Conservation (phyloP, 2,113 vertebrate species). For the Coregonus clupeaformis region DNA sequence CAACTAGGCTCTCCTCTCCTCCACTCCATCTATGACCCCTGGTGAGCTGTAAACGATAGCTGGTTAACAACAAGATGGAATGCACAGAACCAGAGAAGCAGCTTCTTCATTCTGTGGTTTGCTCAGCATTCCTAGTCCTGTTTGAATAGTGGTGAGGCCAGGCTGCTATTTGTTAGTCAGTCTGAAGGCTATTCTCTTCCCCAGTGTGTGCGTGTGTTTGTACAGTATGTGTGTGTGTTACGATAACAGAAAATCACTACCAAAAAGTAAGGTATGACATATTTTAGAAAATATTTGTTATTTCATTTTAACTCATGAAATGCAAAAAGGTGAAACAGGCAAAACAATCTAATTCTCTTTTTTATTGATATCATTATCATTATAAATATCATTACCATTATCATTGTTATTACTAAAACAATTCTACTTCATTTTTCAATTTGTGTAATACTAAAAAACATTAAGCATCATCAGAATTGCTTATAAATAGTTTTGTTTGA, state of each 20-base stretch:
- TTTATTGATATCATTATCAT: slow-evolving; percentile 74
- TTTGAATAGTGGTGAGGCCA: neutral
- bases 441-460: slow-evolving; percentile 55
- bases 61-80: neutral
- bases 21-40: neutral
- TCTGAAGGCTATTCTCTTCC: neutral
- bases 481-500: slow-evolving; percentile 62
- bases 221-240: neutral
- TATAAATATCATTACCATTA: slow-evolving; percentile 79
- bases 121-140: neutral
- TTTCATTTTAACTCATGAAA: slow-evolving; percentile 60
- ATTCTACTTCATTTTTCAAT: slow-evolving; percentile 49
- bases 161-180: neutral
- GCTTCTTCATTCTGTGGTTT: neutral
- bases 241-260: neutral
- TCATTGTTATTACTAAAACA: slow-evolving; percentile 65
- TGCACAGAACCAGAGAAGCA: neutral
- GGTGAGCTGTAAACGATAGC: neutral
- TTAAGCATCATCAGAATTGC: slow-evolving; percentile 62
- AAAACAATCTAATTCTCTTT: slow-evolving; percentile 64
- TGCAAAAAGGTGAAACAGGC: slow-evolving; percentile 62
- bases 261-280: slow-evolving; percentile 8
- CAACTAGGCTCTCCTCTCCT: slow-evolving; percentile 25
- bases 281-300: slow-evolving; percentile 66
- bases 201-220: neutral